phyloP scores from a whole-genome alignment of 2,113 vertebrate species.

The Hippocampus mohnikei region DNA sequence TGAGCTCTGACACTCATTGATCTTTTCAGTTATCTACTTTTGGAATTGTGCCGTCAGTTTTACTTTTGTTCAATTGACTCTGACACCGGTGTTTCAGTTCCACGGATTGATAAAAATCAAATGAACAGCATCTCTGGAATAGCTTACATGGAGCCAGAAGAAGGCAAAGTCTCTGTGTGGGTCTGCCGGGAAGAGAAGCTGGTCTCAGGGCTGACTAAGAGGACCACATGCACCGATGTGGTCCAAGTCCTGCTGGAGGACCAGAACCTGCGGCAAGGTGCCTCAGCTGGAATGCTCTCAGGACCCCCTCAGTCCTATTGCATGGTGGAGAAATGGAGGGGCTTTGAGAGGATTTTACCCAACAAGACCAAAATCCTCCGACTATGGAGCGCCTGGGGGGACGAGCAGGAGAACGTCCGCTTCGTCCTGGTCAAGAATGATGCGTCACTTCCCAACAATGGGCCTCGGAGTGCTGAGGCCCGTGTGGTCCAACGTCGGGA shows the following conservation, averaged over 20 bases:
- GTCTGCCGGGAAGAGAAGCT: constrained; percentile 94
- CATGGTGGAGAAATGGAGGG: constrained; percentile 95
- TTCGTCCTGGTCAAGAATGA: constrained; percentile 91
- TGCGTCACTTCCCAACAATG: constrained; percentile 84
- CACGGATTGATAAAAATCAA: not conserved
- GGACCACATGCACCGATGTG: constrained; percentile 91
- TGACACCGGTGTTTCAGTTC: not conserved
- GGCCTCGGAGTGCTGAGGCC: constrained; percentile 92
- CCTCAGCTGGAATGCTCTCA: constrained; percentile 75
- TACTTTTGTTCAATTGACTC: not conserved
- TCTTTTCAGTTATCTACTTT: not conserved
- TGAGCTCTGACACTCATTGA: not conserved
- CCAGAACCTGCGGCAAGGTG: constrained; percentile 73
- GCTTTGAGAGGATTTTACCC: constrained; percentile 89
- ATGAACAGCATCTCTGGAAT: not conserved
- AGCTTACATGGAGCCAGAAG: constrained; percentile 77
- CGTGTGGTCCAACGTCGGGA: constrained; percentile 87
- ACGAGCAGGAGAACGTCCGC: constrained; percentile 89
- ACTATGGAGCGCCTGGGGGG: constrained; percentile 92
- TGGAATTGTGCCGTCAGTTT: not conserved
- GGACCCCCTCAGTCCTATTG: constrained; percentile 86
- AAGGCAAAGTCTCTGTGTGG: constrained; percentile 89
- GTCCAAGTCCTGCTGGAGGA: constrained; percentile 87
- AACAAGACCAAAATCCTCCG: constrained; percentile 89
- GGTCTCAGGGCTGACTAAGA: constrained; percentile 85